A percentile compares a stretch with the other conserved stretches of the same genome.
These are phyloP conservation scores for Manacus vitellinus DNA, from an alignment of 2,113 vertebrate species.

Conservation along the genomic window DNA sequence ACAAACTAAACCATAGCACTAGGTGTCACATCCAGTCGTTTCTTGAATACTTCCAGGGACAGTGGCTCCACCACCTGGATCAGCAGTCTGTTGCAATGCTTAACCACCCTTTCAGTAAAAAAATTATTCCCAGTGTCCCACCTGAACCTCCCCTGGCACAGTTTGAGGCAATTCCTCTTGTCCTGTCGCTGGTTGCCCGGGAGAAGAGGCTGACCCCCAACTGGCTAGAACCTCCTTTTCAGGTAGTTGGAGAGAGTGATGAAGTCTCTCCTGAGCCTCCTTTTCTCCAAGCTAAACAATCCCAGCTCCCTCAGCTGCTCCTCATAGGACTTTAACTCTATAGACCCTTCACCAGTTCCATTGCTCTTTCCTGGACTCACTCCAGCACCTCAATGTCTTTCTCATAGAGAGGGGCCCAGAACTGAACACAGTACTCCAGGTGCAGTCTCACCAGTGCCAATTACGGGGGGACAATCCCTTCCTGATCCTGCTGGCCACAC, in stretches of 20 bases:
- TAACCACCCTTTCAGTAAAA: not conserved
- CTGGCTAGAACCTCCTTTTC: not conserved
- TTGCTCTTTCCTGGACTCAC: rapidly evolving
- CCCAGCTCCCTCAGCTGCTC: not conserved
- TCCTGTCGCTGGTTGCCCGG: not conserved
- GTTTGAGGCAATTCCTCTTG: not conserved
- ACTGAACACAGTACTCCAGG: not conserved
- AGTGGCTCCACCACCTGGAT: not conserved
- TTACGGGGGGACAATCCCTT: too few relatives aligned
- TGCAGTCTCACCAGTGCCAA: not conserved
- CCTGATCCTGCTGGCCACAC: not conserved
- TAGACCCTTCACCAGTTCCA: not conserved
- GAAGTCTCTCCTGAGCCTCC: not conserved
- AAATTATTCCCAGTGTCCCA: not conserved
- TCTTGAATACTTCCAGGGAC: not conserved
- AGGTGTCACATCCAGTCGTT: not conserved
- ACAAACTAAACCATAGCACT: not conserved
- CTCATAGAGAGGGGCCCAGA: not conserved
- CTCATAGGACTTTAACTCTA: not conserved
- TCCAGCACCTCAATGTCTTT: not conserved
- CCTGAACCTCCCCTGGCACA: not conserved
- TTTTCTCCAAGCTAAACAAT: not conserved
- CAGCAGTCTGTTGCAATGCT: not conserved
- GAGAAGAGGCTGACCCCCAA: not conserved
- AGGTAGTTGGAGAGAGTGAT: too few relatives aligned